Conservation (phyloP, 1,140 invertebrate genomes). For the Subanguina moxae region DNA sequence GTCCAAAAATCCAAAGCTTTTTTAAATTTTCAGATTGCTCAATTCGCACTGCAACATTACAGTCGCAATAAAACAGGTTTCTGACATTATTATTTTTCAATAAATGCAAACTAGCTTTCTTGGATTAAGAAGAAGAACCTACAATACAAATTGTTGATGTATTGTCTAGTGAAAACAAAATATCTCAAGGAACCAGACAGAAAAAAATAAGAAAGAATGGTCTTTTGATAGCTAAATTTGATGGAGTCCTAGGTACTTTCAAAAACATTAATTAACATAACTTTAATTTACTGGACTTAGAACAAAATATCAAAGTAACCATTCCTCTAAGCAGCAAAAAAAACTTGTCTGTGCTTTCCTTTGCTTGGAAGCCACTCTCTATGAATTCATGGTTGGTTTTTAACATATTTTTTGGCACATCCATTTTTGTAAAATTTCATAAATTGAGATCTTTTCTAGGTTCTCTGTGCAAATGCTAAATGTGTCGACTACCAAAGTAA, state of each 20-base stretch:
- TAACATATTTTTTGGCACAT: not conserved
- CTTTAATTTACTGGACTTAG: not conserved
- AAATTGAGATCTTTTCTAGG: not conserved
- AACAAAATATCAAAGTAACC: not conserved
- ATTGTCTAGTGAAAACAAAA: not conserved
- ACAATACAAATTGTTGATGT: not conserved
- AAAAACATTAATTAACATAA: not conserved
- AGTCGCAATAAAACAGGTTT: conserved; percentile 62
- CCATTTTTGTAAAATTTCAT: not conserved
- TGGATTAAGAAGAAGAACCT: not conserved
- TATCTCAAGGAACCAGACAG: too few species aligned
- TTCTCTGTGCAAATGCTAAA: not conserved
- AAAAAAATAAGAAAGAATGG: too few species aligned
- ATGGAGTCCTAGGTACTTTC: too few species aligned
- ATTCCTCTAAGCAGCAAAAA: too few species aligned
- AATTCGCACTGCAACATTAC: conserved; percentile 92
- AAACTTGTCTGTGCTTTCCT: too few species aligned
- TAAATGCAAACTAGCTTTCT: not conserved
- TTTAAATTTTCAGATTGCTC: conserved; percentile 69
- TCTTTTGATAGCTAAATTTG: too few species aligned
- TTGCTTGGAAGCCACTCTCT: too few species aligned
- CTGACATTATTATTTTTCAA: not conserved
- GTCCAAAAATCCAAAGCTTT: not conserved
- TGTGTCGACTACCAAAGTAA: not conserved
- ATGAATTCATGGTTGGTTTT: too few species aligned